Evolutionary conservation across 2,888 invertebrate species (phyloP), one percentile per base, ranked within the genome.

Genomic region (Netelia melanura): DNA sequence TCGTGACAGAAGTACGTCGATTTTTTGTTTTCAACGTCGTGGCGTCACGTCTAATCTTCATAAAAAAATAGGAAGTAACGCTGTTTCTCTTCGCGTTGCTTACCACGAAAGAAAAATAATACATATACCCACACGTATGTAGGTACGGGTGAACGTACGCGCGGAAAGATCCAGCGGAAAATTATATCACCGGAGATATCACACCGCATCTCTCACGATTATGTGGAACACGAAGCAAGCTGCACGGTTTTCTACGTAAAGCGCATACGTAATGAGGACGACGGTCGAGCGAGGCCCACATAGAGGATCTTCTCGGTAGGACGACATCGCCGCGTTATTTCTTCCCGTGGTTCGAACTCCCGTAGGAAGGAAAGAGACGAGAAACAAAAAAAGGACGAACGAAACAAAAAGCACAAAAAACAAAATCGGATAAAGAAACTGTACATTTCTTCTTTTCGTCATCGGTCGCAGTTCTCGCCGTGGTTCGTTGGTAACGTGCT

Each of bases 211-310:
- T 71, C 70, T 71, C 56, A 17, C n/a, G 21, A 54, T 72, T 56
- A 30, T 17, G 71, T 11, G 56, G 43, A 65, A 71, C 38, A 70
- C 70, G 78, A 70, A 44, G 56, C 44, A 58, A 65, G 61, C 70
- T 61, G 62, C 64, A 17, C 71, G 87, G 87, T 76, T 79, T 77
- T 83, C 84, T 90, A 91, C 91, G 90, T 90, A 89, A 89, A 87
- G 86, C 87, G 91, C 90, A 92, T 92, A 92, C 91, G 86, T 91
- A 90, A 92, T 90, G 90, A 92, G 89, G 82, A 56, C 70, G 23
- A 70, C 62, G 21, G 54, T 38, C 38, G 48, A 70, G 44, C 48
- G 70, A 76, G 79, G 62, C 79, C 71, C n/a, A 58, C 58, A 17
- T 58, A 21, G n/a, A 79, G 62, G 48, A 10, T n/a, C 48, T 56